Base-by-base conservation (phyloP, 2,797 vertebrate genomes). In the Sebastes iracundus region DNA sequence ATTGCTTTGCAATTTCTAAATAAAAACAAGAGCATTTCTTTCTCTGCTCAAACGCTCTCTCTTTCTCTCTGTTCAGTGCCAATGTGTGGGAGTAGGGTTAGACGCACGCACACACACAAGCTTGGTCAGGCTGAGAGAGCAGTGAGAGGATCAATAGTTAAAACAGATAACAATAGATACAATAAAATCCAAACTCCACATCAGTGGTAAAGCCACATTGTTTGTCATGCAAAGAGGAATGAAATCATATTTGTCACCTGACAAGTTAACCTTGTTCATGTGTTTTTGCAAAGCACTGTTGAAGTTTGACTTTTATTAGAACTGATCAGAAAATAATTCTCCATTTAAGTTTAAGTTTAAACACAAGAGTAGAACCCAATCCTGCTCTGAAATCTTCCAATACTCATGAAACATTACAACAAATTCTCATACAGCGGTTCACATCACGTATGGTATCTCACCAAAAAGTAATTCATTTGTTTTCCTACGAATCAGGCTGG, bases 31-130 rank as follows among this genome's bases (percentile, higher is more conserved):
- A 49, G 14, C 14, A 13, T 56, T 38, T 53, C n/a, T 14, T 60
- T 71, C 46, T 16, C 35, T 67, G 61, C 10, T 80, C 16, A 16
- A 28, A 68, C 13, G 11, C 8, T 10, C 14, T 59, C 32, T 49
- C 63, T 20, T 25, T 25, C 9, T 10, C 18, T 58, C 38, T 49
- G 16, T 79, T 82, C 38, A 6, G 49, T 38, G 63, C 60, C 63
- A 38, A n/a, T 64, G 77, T 66, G 84, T 90, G 82, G 80, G 82
- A 88, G 75, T 23, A n/a, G 73, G 71, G 81, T 80, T 38, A 70
- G 55, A 76, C 22, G 61, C 62, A 14, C 22, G 20, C 55, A 14
- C 46, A 58, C 58, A 30, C 27, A 32, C 59, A 60, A 8, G 14
- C 4, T 28, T 18, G 14, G 58, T 60, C 59, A 61, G 18, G 18